Conservation (phyloP, 2,797 vertebrate species). For the Mus spretus region DNA sequence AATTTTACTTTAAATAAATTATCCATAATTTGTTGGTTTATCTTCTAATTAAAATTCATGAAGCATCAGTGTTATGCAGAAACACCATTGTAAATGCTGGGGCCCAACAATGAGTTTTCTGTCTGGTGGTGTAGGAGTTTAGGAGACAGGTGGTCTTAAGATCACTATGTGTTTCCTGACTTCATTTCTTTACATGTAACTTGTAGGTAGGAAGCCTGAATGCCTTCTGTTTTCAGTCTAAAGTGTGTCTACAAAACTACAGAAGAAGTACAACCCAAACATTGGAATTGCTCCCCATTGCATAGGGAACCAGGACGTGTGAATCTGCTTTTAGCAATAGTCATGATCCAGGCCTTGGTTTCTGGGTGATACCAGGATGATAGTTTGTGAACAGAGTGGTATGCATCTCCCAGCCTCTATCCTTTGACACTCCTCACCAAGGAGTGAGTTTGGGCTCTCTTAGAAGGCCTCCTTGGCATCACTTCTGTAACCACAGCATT, state of each 20-base stretch:
- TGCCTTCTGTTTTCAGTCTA: slow-evolving; percentile 25
- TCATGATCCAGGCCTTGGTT: not conserved
- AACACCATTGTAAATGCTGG: not conserved
- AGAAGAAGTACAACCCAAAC: not conserved
- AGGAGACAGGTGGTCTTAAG: not conserved
- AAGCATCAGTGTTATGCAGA: slow-evolving; percentile 7
- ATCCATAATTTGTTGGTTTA: not conserved
- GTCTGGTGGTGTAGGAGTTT: not conserved
- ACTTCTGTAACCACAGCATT: not conserved
- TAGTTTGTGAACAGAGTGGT: not conserved
- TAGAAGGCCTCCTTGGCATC: not conserved
- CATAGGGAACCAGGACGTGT: not conserved
- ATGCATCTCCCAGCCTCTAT: not conserved
- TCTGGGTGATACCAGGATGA: not conserved
- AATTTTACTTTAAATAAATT: slow-evolving; percentile 44
- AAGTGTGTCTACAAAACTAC: not conserved
- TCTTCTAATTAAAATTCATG: not conserved
- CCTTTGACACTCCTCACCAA: not conserved
- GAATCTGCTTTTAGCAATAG: not conserved
- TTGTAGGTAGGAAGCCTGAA: not conserved
- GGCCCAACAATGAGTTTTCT: slow-evolving; percentile 23
- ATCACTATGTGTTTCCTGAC: not conserved
- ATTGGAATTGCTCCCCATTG: not conserved
- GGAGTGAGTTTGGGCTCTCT: not conserved
- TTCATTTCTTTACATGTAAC: not conserved